A percentile compares a stretch with the other conserved stretches of the same genome.
These are phyloP conservation scores for Albula goreensis DNA, from an alignment of 2,113 vertebrate species.

Conservation along the genomic window DNA sequence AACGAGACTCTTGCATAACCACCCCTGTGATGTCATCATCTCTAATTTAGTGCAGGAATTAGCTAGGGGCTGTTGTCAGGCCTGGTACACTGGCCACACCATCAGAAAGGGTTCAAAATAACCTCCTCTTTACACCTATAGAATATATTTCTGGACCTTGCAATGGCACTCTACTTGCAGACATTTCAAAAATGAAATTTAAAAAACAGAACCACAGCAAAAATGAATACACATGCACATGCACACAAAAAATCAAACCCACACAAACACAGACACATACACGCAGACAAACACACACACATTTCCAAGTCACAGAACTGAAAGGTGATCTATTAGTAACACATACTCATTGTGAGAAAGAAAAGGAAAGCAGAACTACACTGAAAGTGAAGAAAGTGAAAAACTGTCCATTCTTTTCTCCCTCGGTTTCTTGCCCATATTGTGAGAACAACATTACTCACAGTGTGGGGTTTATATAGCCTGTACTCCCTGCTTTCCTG, in stretches of 20 bases:
- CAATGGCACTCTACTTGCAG: no score
- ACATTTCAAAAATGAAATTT: neutral
- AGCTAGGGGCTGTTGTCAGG: conserved; percentile 29
- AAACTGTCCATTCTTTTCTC: neutral
- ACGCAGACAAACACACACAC: no score
- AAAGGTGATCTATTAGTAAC: no score
- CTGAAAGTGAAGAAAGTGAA: neutral
- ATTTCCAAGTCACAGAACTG: no score
- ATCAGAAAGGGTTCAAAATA: conserved; percentile 46
- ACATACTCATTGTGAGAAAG: no score
- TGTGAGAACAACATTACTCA: neutral
- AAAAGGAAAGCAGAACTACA: neutral
- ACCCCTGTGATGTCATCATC: conserved; percentile 31
- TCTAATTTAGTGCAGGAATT: conserved; percentile 14
- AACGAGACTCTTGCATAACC: conserved; percentile 54
- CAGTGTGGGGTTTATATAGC: conserved; percentile 39
- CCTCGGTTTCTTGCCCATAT: neutral
- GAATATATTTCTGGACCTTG: conserved; percentile 9
- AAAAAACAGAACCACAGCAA: neutral
- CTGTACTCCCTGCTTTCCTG: neutral
- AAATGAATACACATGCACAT: no score
- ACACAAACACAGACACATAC: no score
- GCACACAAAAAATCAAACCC: no score
- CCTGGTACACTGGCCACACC: conserved; percentile 23
- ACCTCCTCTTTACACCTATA: conserved; percentile 51